phyloP scores from a whole-genome alignment of 2,113 vertebrate genomes.

The Nibea coibor region DNA sequence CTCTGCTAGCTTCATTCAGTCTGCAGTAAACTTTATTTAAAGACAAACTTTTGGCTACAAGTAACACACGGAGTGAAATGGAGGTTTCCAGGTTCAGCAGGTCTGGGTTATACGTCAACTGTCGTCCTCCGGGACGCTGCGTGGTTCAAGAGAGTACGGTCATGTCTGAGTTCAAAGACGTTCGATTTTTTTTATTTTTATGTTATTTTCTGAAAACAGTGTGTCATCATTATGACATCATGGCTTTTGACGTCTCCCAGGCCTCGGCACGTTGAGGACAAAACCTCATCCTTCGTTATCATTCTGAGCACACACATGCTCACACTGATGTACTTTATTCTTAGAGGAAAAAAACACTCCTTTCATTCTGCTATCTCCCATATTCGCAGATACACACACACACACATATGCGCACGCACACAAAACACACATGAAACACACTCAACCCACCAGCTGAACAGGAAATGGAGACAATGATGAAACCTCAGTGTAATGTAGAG shows the following conservation, averaged over 20 bases:
- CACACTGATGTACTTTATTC: conserved; percentile 34
- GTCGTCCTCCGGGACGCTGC: background rate
- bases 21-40: background rate
- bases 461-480: conserved; percentile 75
- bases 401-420: background rate
- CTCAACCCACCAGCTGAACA: conserved; percentile 22
- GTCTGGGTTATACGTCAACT: conserved; percentile 20
- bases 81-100: conserved; percentile 24
- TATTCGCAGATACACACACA: background rate
- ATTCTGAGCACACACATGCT: conserved; percentile 5
- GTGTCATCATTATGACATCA: conserved; percentile 70
- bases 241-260: conserved; percentile 41
- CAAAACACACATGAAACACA: background rate
- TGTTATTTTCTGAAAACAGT: conserved; percentile 40
- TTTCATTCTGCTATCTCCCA: conserved; percentile 8
- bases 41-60: conserved; percentile 8
- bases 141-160: conserved; percentile 41
- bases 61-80: background rate
- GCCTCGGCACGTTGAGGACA: conserved; percentile 37
- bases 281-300: conserved; percentile 23
- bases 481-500: conserved; percentile 68
- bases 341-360: background rate
- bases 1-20: background rate
- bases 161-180: conserved; percentile 43
- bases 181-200: conserved; percentile 4